Evolutionary conservation across 2,113 vertebrate genomes (phyloP).

Genomic region (Lepisosteus oculatus): DNA sequence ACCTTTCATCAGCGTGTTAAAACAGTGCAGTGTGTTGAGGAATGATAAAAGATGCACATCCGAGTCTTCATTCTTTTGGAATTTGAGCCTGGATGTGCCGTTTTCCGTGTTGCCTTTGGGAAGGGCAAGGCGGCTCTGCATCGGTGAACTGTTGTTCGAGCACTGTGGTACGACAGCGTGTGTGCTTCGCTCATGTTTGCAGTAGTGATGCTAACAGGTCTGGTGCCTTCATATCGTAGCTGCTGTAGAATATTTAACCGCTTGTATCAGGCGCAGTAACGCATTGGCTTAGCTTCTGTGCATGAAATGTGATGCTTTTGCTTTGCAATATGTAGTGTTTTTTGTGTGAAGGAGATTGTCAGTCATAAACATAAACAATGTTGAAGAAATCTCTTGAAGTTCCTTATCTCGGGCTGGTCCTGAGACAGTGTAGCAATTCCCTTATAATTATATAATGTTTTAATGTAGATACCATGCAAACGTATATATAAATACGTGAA

Average conservation of each 20-base stretch:
- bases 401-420: slow-evolving; percentile 86
- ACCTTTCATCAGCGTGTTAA: too few relatives aligned
- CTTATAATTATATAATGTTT: slow-evolving; percentile 56
- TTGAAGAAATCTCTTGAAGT: slow-evolving; percentile 34
- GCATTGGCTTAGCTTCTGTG: background rate
- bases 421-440: slow-evolving; percentile 63
- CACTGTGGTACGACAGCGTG: background rate
- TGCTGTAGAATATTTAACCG: background rate
- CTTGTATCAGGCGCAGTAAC: background rate
- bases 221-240: background rate
- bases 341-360: slow-evolving; percentile 21
- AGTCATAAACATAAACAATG: slow-evolving; percentile 29
- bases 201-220: slow-evolving; percentile 1
- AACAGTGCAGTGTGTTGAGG: too few relatives aligned
- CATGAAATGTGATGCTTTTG: background rate
- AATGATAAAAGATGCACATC: too few relatives aligned
- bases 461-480: slow-evolving; percentile 58
- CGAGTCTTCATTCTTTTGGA: too few relatives aligned
- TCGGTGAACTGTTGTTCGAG: too few relatives aligned
- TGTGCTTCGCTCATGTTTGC: background rate
- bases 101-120: too few relatives aligned
- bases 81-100: too few relatives aligned
- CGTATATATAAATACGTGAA: slow-evolving; percentile 18
- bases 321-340: slow-evolving; percentile 13
- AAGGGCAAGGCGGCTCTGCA: too few relatives aligned